phyloP scores from a whole-genome alignment of 2,113 vertebrate species.

The Camelus dromedarius region DNA sequence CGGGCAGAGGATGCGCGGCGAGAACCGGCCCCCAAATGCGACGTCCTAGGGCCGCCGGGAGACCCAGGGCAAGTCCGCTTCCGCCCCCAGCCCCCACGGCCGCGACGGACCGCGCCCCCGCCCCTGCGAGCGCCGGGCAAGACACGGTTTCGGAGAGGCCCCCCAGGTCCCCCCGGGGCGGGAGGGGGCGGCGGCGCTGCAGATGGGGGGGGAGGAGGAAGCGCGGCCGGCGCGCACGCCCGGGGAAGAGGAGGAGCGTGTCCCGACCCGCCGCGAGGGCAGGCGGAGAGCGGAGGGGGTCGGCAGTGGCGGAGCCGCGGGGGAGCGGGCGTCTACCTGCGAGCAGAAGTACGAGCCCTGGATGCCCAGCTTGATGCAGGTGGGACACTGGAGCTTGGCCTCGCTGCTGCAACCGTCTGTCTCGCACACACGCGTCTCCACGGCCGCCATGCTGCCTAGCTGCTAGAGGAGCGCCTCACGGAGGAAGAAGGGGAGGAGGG shows the following conservation, averaged over 20 bases:
- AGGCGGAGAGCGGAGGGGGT: neutral
- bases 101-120: neutral
- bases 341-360: slow-evolving; percentile 99
- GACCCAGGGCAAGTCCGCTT: neutral
- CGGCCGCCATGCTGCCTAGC: slow-evolving; percentile 95
- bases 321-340: slow-evolving; percentile 90
- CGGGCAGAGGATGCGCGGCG: neutral
- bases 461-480: slow-evolving; percentile 68
- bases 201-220: neutral
- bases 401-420: slow-evolving; percentile 94
- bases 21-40: neutral
- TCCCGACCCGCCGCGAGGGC: neutral
- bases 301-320: too few relatives aligned
- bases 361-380: slow-evolving; percentile 98
- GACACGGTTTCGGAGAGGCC: neutral
- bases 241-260: neutral
- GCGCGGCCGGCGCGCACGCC: neutral
- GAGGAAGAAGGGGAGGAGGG: slow-evolving; percentile 49
- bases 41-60: neutral
- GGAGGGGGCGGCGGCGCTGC: neutral
- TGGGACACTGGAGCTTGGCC: slow-evolving; percentile 98
- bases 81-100: slow-evolving; percentile 52
- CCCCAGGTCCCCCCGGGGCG: accelerated
- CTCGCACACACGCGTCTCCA: slow-evolving; percentile 94
- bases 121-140: neutral